A percentile compares a stretch with the other conserved stretches of the same genome.
These are phyloP conservation scores for Galerucella calmariensis DNA, from an alignment of 2,888 invertebrate species.

Conservation along the genomic window DNA sequence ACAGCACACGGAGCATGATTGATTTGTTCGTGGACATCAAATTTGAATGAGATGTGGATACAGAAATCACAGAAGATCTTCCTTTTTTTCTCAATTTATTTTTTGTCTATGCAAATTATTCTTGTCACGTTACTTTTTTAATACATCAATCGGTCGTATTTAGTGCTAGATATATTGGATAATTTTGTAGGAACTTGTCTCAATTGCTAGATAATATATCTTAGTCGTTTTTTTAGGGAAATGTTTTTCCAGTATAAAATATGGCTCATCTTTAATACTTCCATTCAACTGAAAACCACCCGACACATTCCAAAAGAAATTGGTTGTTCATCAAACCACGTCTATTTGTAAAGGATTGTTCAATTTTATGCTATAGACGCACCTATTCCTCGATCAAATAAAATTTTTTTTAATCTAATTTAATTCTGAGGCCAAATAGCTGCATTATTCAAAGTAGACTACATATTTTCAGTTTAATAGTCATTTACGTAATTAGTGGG, in stretches of 20 bases:
- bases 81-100: conserved; percentile 61
- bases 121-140: conserved; percentile 61
- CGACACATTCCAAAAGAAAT: neutral
- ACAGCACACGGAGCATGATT: conserved; percentile 59
- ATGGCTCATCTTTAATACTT: conserved; percentile 53
- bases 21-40: conserved; percentile 61
- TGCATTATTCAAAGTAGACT: too few relatives aligned
- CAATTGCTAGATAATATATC: conserved; percentile 53
- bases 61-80: conserved; percentile 55
- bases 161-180: conserved; percentile 59
- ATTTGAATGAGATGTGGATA: conserved; percentile 60
- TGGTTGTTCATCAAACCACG: neutral
- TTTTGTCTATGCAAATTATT: conserved; percentile 55
- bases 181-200: conserved; percentile 54
- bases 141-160: conserved; percentile 60
- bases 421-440: too few relatives aligned
- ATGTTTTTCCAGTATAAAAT: conserved; percentile 56
- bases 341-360: neutral
- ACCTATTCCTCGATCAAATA: neutral
- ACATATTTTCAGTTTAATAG: too few relatives aligned
- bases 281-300: neutral
- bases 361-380: neutral
- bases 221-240: conserved; percentile 42
- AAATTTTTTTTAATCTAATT: neutral
- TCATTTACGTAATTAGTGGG: too few relatives aligned